phyloP scores from a whole-genome alignment of 2,113 vertebrate species.

The Alexandromys fortis region DNA sequence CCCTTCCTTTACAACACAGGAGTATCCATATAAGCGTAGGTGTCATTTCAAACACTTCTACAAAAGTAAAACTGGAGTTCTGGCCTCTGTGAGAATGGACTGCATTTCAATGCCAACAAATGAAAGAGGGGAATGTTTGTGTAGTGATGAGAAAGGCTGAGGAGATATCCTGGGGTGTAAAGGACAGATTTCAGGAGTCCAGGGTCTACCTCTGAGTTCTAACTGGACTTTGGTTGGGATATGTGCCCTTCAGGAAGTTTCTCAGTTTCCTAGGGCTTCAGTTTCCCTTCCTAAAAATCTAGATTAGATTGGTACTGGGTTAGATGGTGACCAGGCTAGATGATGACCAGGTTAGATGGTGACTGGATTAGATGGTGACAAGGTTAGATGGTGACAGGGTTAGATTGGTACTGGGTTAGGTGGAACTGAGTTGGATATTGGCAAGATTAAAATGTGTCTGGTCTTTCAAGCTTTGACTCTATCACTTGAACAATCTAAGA shows the following conservation, averaged over 20 bases:
- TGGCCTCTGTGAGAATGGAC: background rate
- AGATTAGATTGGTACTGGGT: background rate
- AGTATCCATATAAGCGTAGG: background rate
- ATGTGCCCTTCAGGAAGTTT: background rate
- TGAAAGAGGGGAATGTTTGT: background rate
- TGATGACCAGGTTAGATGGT: background rate
- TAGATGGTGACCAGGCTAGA: background rate
- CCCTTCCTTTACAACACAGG: background rate
- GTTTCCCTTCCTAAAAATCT: conserved; percentile 40
- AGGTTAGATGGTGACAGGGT: background rate
- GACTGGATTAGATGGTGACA: background rate
- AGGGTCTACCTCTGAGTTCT: background rate
- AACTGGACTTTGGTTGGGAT: background rate
- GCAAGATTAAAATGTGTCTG: background rate
- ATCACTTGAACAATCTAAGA: background rate
- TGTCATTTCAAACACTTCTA: background rate
- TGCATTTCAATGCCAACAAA: background rate
- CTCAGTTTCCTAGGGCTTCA: background rate
- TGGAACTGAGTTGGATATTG: background rate
- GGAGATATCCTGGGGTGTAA: background rate
- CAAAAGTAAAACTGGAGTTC: background rate
- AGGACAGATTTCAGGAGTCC: background rate
- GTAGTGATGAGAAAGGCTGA: background rate
- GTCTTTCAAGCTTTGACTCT: conserved; percentile 16
- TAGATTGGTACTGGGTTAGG: background rate